Conservation (phyloP, 2,797 vertebrate genomes). For the Ambastaia sidthimunki region DNA sequence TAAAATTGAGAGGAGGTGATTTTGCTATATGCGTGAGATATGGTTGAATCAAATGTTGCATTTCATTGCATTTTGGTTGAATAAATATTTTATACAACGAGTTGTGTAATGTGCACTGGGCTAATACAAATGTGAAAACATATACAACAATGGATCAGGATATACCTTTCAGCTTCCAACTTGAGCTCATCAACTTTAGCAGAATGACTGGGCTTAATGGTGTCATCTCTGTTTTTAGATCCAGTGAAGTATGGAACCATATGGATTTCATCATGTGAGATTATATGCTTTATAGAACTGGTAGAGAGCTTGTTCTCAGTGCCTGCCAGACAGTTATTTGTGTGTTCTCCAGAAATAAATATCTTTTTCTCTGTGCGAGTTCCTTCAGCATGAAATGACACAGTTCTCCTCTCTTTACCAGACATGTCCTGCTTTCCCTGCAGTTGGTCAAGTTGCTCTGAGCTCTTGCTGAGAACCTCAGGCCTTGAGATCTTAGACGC, state of each 20-base stretch:
- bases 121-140: no score
- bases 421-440: constrained; percentile 37
- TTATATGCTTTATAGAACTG: constrained; percentile 43
- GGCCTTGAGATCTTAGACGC: constrained; percentile 61
- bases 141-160: not conserved
- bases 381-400: constrained; percentile 56
- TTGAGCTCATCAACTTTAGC: constrained; percentile 64
- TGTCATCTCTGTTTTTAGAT: constrained; percentile 60
- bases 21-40: no score
- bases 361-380: constrained; percentile 62
- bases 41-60: no score
- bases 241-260: constrained; percentile 60
- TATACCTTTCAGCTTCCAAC: constrained; percentile 67
- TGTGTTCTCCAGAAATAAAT: constrained; percentile 29
- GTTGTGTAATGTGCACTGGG: not conserved
- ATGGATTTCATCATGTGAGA: constrained; percentile 30
- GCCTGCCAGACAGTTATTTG: not conserved
- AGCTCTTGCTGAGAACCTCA: constrained; percentile 75
- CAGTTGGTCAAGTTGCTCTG: constrained; percentile 77
- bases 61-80: no score
- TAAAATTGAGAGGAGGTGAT: no score
- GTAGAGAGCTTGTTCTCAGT: not conserved
- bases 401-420: constrained; percentile 55
- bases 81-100: no score
- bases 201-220: constrained; percentile 53